These are phyloP conservation scores for Nettapus auritus DNA, from an alignment of 2,113 vertebrate species.

Conservation along the genomic window DNA sequence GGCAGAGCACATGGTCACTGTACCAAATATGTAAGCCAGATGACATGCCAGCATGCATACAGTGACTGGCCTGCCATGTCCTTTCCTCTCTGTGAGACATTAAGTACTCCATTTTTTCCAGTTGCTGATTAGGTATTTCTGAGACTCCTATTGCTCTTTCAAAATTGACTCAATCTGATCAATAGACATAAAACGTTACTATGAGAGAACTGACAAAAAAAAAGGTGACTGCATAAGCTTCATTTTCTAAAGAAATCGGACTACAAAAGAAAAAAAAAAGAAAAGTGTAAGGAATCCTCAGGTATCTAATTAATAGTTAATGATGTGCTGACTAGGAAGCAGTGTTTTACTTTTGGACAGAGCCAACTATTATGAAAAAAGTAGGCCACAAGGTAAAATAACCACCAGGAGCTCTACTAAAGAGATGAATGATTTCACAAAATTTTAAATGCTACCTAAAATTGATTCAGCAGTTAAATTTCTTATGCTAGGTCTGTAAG, in stretches of 20 bases:
- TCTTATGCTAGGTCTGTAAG: not conserved
- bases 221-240: not conserved
- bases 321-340: not conserved
- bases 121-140: not conserved
- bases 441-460: not conserved
- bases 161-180: not conserved
- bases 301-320: not conserved
- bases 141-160: not conserved
- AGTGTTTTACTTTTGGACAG: not conserved
- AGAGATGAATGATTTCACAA: not conserved
- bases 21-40: not conserved
- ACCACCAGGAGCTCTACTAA: not conserved
- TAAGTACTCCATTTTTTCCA: not conserved
- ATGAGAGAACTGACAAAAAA: not conserved
- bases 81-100: not conserved
- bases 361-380: not conserved
- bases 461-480: not conserved
- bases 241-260: not conserved
- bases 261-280: not conserved
- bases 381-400: not conserved
- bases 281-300: not conserved
- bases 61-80: not conserved
- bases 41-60: rapidly evolving
- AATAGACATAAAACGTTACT: not conserved
- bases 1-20: not conserved